These are phyloP conservation scores for Nymphicus hollandicus DNA, from an alignment of 2,113 vertebrate genomes.

Conservation along the genomic window DNA sequence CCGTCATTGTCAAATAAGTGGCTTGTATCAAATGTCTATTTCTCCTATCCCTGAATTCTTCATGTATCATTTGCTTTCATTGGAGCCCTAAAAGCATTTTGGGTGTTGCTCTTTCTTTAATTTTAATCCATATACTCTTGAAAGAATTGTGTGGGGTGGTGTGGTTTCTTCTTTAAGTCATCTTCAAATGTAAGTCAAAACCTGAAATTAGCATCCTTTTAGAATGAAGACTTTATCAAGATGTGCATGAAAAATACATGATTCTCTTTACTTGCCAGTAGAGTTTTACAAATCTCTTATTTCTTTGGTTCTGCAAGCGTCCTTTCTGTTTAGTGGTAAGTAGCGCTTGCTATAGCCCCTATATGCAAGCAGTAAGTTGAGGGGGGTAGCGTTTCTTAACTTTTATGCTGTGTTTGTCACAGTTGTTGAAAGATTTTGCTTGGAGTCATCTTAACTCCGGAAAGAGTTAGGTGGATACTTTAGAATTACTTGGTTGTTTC, in stretches of 20 bases:
- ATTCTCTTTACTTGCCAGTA: not conserved
- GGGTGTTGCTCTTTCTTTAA: not conserved
- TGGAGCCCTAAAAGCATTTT: not conserved
- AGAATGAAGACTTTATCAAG: not conserved
- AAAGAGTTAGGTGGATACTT: not conserved
- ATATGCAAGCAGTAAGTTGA: not conserved
- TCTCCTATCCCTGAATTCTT: not conserved
- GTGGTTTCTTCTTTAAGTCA: not conserved
- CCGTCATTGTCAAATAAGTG: not conserved
- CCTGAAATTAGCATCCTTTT: not conserved
- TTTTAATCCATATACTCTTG: not conserved
- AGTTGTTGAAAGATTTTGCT: not conserved
- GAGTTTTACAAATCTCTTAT: not conserved
- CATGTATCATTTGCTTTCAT: not conserved
- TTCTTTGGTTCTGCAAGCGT: not conserved
- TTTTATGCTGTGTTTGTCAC: not conserved
- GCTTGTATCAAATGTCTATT: not conserved
- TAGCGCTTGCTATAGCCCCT: not conserved
- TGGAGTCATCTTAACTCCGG: not conserved
- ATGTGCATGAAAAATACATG: fast-evolving
- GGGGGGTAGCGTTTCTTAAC: not conserved
- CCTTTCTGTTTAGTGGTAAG: not conserved
- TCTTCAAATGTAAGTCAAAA: not conserved
- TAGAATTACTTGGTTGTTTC: not conserved
- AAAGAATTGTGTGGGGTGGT: not conserved